Evolutionary conservation across 2,888 invertebrate species (phyloP).

Genomic region (Hydrotaea cyrtoneurina): DNA sequence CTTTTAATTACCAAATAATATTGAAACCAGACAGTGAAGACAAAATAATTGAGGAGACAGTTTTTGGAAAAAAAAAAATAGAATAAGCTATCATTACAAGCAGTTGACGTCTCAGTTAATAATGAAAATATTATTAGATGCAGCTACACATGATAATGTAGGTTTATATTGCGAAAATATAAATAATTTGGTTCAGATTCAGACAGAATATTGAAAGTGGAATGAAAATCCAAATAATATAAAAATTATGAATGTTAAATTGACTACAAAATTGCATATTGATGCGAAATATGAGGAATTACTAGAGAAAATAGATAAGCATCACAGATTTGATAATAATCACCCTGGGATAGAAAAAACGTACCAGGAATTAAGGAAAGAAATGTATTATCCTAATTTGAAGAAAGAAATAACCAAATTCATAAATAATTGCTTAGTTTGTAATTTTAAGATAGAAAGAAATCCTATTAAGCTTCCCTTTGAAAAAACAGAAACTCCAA

Average conservation of each 20-base stretch:
- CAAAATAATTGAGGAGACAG: background rate
- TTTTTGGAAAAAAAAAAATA: background rate
- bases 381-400: conserved; percentile 16
- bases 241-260: background rate
- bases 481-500: conserved; percentile 17
- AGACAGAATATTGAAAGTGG: background rate
- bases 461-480: conserved; percentile 5
- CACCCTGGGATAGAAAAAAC: conserved; percentile 30
- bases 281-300: conserved; percentile 10
- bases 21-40: background rate
- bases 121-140: conserved; percentile 7
- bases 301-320: conserved; percentile 7
- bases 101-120: background rate
- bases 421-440: conserved; percentile 7
- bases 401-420: conserved; percentile 19
- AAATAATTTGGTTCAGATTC: background rate
- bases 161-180: background rate
- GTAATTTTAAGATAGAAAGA: conserved; percentile 24
- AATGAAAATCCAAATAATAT: conserved; percentile 7
- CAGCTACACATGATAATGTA: background rate
- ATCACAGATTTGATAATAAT: conserved; percentile 20
- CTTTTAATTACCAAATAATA: background rate
- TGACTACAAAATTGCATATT: background rate
- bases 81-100: background rate
- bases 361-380: background rate